Conservation (phyloP, 2,888 invertebrate species). For the Tryphoninae sp. region DNA sequence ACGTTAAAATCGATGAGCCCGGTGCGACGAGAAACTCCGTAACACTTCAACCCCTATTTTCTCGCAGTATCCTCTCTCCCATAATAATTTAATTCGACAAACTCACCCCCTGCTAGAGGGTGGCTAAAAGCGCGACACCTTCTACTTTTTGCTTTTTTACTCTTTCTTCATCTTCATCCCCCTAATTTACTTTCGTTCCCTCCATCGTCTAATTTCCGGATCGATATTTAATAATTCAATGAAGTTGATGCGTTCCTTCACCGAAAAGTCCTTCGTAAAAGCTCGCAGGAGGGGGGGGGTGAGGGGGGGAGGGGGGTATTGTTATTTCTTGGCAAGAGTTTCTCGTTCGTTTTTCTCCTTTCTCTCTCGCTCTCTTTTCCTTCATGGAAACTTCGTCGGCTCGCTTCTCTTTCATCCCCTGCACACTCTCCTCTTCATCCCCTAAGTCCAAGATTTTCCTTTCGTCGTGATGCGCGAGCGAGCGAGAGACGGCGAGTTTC, state of each 20-base stretch:
- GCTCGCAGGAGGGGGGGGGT: slow-evolving; percentile 1
- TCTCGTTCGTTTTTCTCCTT: slow-evolving; percentile 21
- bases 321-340: slow-evolving; percentile 59
- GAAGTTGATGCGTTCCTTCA: slow-evolving; percentile 38
- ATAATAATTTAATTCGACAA: slow-evolving; percentile 32
- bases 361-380: neutral
- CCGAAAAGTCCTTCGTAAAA: slow-evolving; percentile 10
- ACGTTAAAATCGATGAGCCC: neutral
- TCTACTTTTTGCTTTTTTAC: neutral
- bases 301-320: slow-evolving; percentile 32
- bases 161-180: neutral
- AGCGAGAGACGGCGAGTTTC: slow-evolving; percentile 9
- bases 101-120: slow-evolving; percentile 5
- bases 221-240: slow-evolving; percentile 48
- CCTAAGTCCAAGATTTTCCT: slow-evolving; percentile 1
- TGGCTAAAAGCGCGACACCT: neutral
- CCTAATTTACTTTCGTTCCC: slow-evolving; percentile 1
- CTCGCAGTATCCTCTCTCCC: slow-evolving; percentile 1
- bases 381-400: neutral
- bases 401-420: neutral
- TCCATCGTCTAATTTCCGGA: slow-evolving; percentile 6
- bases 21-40: neutral
- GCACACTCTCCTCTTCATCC: neutral
- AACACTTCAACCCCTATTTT: neutral
- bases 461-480: neutral